Conservation (phyloP, 1,140 invertebrate genomes). For the Aphaenogaster floridana region DNA sequence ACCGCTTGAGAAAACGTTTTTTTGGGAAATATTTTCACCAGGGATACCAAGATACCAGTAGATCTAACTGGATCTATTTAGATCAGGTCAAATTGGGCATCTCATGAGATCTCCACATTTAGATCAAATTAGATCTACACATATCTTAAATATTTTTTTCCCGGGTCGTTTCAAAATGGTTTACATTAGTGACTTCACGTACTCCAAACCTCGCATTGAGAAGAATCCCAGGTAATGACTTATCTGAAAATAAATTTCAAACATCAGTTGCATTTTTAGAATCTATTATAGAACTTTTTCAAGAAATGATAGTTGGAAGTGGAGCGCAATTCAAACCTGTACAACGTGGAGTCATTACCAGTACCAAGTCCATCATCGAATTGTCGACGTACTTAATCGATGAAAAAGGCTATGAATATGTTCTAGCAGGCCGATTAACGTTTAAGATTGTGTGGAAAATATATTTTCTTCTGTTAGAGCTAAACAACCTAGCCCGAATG, state of each 20-base stretch:
- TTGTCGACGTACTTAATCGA: slow-evolving; percentile 8
- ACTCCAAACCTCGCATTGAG: not conserved
- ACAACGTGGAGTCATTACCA: slow-evolving; percentile 3
- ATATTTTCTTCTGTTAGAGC: not conserved
- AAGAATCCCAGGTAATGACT: too few relatives aligned
- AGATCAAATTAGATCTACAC: too few relatives aligned
- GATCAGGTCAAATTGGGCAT: too few relatives aligned
- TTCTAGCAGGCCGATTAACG: not conserved
- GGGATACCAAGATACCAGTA: too few relatives aligned
- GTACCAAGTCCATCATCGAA: not conserved
- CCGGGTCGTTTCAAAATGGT: not conserved
- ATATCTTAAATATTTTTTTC: too few relatives aligned
- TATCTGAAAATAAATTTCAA: too few relatives aligned
- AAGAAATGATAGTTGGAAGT: slow-evolving; percentile 28
- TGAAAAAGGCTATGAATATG: slow-evolving; percentile 6
- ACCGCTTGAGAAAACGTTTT: too few relatives aligned
- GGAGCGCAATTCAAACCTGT: not conserved
- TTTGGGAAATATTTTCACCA: too few relatives aligned
- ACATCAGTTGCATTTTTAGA: not conserved
- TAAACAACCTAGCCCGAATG: not conserved
- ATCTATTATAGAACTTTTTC: slow-evolving; percentile 20
- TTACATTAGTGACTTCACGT: slow-evolving; percentile 25
- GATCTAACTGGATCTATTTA: too few relatives aligned
- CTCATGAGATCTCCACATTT: too few relatives aligned
- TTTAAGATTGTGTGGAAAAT: not conserved